phyloP scores from a whole-genome alignment of 2,888 invertebrate species.

The Drosophila quinaria region DNA sequence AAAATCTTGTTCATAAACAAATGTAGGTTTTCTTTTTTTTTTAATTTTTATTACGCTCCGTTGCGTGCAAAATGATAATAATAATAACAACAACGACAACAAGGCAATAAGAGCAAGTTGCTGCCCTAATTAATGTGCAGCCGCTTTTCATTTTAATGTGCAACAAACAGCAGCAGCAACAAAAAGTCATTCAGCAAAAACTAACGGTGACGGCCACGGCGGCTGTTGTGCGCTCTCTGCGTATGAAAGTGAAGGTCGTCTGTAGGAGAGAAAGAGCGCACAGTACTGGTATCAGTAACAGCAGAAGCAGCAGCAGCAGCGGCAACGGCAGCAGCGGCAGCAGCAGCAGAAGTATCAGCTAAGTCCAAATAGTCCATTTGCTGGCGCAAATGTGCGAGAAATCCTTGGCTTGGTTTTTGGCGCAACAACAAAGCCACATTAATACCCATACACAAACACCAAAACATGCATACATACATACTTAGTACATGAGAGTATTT shows the following conservation, averaged over 20 bases:
- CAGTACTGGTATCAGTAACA: constrained; percentile 43
- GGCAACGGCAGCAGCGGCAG: constrained; percentile 31
- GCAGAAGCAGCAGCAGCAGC: constrained; percentile 32
- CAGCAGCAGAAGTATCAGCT: constrained; percentile 35
- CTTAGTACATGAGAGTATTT: constrained; percentile 6
- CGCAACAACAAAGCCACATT: constrained; percentile 73
- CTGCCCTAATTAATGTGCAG: constrained; percentile 63
- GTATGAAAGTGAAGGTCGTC: constrained; percentile 77
- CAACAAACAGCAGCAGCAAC: constrained; percentile 25
- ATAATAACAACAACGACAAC: constrained; percentile 43
- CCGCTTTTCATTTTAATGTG: constrained; percentile 52
- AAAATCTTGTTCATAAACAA: constrained; percentile 44
- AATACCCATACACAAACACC: constrained; percentile 29
- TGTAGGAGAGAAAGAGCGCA: constrained; percentile 74
- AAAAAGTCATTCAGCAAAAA: constrained; percentile 54
- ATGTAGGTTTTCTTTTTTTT: constrained; percentile 19
- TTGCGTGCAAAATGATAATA: constrained; percentile 35
- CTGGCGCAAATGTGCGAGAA: constrained; percentile 73
- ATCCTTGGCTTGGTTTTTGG: constrained; percentile 80
- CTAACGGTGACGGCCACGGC: constrained; percentile 49
- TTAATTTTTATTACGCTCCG: constrained; percentile 33
- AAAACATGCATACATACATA: constrained; percentile 29
- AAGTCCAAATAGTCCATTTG: constrained; percentile 64
- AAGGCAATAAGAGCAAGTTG: constrained; percentile 32
- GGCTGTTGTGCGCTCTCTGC: constrained; percentile 34